A percentile compares a stretch with the other conserved stretches of the same genome.
Evolutionary conservation across 2,113 vertebrate species (phyloP).

Genomic region (Hyperopisus bebe): DNA sequence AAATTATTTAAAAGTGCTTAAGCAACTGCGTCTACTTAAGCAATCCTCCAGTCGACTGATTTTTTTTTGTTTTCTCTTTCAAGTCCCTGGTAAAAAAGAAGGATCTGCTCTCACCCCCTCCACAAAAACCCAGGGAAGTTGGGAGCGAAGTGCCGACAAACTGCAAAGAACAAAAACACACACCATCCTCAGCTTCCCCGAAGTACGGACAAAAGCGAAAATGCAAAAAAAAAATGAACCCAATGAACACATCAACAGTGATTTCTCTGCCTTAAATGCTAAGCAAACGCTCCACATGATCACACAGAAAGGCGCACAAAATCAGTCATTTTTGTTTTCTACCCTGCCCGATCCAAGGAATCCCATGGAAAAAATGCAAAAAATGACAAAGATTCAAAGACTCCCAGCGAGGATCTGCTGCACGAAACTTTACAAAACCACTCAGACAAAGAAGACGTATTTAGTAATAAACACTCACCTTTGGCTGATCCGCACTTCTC

Average conservation of each 20-base stretch:
- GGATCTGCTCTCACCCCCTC: conserved; percentile 5
- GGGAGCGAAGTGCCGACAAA: conserved; percentile 9
- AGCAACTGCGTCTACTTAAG: conserved; percentile 12
- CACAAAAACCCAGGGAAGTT: conserved; percentile 20
- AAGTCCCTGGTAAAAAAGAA: conserved; percentile 6
- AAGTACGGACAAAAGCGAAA: conserved; percentile 2
- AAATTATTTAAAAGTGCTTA: not conserved
- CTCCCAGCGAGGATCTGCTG: conserved; percentile 41
- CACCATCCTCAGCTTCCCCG: conserved; percentile 11
- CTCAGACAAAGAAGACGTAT: conserved; percentile 25
- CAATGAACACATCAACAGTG: not conserved
- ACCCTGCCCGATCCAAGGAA: conserved; percentile 20
- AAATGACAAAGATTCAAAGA: conserved; percentile 64
- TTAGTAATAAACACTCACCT: conserved; percentile 46
- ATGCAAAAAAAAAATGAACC: not conserved
- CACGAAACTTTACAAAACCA: conserved; percentile 34
- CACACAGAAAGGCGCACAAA: conserved; percentile 6
- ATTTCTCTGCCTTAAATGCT: conserved; percentile 2
- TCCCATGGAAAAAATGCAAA: conserved; percentile 52
- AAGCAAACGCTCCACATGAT: not conserved
- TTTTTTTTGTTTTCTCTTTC: conserved; percentile 15
- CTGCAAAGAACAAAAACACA: conserved; percentile 8
- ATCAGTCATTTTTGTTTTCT: conserved; percentile 13
- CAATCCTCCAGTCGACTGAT: not conserved
- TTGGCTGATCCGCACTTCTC: not conserved